A percentile compares a stretch with the other conserved stretches of the same genome.
These are phyloP conservation scores for Hyphantria cunea DNA, from an alignment of 1,140 invertebrate genomes.

Conservation along the genomic window DNA sequence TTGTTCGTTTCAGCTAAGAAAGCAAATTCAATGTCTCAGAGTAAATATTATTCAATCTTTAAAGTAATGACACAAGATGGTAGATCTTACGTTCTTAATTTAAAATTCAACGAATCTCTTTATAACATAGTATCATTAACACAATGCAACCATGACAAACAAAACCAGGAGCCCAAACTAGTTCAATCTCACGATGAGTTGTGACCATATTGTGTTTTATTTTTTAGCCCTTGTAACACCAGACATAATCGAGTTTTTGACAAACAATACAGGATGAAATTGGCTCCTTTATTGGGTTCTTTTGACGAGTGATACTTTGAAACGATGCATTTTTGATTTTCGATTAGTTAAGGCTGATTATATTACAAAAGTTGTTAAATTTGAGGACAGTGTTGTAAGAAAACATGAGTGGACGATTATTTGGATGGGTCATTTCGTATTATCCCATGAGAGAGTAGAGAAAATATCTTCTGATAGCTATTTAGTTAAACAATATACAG, in stretches of 20 bases:
- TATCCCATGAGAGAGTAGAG: too few relatives aligned
- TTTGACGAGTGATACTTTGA: conserved; percentile 35
- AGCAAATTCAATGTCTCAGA: too few relatives aligned
- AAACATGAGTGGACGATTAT: too few relatives aligned
- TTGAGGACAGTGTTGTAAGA: too few relatives aligned
- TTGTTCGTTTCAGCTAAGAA: too few relatives aligned
- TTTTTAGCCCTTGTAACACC: conserved; percentile 53
- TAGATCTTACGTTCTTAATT: too few relatives aligned
- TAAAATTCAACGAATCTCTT: neutral
- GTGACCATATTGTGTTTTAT: conserved; percentile 42
- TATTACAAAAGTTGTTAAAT: too few relatives aligned
- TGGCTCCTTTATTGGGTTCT: conserved; percentile 70
- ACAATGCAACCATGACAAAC: conserved; percentile 9
- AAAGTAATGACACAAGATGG: too few relatives aligned
- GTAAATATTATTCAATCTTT: too few relatives aligned
- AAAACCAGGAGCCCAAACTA: conserved; percentile 6
- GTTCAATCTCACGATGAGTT: conserved; percentile 15
- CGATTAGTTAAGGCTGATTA: conserved; percentile 3
- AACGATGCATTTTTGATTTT: conserved; percentile 7
- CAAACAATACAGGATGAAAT: conserved; percentile 76
- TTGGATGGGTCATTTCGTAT: too few relatives aligned
- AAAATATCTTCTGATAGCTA: too few relatives aligned
- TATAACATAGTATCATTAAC: neutral
- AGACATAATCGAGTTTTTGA: conserved; percentile 76
- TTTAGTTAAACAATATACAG: too few relatives aligned